phyloP scores from a whole-genome alignment of 2,888 invertebrate species.

The Leptopilina syphax region DNA sequence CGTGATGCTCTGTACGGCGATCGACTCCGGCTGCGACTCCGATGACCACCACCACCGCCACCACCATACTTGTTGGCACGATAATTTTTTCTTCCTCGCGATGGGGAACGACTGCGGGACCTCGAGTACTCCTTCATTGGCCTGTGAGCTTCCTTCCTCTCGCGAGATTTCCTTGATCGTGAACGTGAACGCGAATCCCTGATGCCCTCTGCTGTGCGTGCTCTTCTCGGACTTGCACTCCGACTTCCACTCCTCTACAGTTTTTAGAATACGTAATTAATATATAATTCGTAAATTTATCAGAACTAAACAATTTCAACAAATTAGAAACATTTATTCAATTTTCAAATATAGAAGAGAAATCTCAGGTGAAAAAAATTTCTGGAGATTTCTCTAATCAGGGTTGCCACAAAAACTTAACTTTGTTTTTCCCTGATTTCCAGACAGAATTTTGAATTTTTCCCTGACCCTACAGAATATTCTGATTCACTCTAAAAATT shows the following conservation, averaged over 20 bases:
- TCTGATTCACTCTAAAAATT: no score
- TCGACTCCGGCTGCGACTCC: conserved; percentile 79
- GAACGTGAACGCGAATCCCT: conserved; percentile 73
- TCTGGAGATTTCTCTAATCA: no score
- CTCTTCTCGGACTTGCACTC: conserved; percentile 71
- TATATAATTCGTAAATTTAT: background rate
- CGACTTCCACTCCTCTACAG: conserved; percentile 69
- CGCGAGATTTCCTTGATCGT: conserved; percentile 73
- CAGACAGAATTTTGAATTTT: no score
- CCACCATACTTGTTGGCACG: conserved; percentile 65
- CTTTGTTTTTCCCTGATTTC: no score
- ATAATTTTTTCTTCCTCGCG: conserved; percentile 74
- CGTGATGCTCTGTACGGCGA: conserved; percentile 81
- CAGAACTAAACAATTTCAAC: background rate
- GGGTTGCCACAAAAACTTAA: no score
- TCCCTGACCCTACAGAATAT: no score
- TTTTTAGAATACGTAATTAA: background rate
- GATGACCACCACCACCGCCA: conserved; percentile 56
- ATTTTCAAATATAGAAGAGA: no score
- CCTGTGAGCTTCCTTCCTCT: conserved; percentile 72
- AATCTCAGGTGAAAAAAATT: no score
- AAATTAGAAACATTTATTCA: background rate
- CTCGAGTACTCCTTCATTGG: conserved; percentile 74
- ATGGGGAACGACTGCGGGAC: conserved; percentile 74
- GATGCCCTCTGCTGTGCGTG: conserved; percentile 64